Evolutionary conservation across 2,888 invertebrate genomes (phyloP), one percentile per base, ranked within the genome.

Genomic region (Odontocolon sp.): DNA sequence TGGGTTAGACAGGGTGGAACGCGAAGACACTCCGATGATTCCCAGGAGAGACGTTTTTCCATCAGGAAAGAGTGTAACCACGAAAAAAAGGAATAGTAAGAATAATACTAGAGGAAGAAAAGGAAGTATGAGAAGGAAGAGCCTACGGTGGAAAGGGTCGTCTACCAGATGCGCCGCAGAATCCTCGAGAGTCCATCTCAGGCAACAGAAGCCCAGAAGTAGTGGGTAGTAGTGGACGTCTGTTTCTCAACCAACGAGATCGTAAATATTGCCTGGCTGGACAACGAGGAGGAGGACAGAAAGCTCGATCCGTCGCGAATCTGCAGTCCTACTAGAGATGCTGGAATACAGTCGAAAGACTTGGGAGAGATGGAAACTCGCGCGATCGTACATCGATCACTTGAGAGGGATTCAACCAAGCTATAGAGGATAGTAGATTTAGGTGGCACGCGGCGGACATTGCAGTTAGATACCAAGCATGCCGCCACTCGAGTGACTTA

Each of bases 321-420:
- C 36, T 40, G 9, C 36, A 23, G n/a, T n/a, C n/a, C 57, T 36
- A 42, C 28, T 28, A 36, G 14, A 57, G 38, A 40, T 18, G 23
- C 18, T 28, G 50, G 40, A 45, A 31, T 45, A 26, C 54, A 68
- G 63, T 47, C 47, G 70, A 66, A 64, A 63, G 64, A 75, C 45
- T 71, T 56, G 59, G 54, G 76, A 63, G 63, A 72, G 71, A 72
- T 50, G 68, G 63, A 26, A 64, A 77, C 71, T 72, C 77, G 77
- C 72, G 77, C 45, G 72, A 77, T 68, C 77, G 77, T 76, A 67
- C 77, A 77, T 77, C 77, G 63, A 77, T 77, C 77, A 72, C 64
- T 59, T 50, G 66, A 70, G 66, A 47, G 61, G 54, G 66, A 21
- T 59, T 64, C 56, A n/a, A n/a, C 40, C 64, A 50, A 57, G 68